Conservation (phyloP, 2,113 vertebrate species). For the Ochotona princeps region DNA sequence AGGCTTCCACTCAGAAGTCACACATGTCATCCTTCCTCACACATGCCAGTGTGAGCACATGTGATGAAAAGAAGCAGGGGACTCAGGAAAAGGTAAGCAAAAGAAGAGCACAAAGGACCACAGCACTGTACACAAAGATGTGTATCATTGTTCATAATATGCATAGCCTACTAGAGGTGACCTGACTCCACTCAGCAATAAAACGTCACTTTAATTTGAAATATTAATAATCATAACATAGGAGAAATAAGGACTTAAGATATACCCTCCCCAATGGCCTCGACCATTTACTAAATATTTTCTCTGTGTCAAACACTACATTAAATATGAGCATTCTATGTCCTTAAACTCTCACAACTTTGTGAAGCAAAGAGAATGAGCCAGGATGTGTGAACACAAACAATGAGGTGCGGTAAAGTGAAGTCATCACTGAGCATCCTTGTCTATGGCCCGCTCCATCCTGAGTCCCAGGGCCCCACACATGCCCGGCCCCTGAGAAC, state of each 20-base stretch:
- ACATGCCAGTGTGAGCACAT: not conserved
- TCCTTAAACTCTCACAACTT: not conserved
- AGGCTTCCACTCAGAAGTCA: not conserved
- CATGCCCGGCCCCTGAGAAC: rapidly evolving
- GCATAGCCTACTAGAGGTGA: too few relatives aligned
- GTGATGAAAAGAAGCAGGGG: not conserved
- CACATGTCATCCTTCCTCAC: not conserved
- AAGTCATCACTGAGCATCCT: rapidly evolving
- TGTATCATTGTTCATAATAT: too few relatives aligned
- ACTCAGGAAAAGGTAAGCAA: not conserved
- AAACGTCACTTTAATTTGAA: slow-evolving; percentile 9
- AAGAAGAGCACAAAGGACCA: not conserved
- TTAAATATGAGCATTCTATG: not conserved
- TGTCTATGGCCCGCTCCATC: not conserved
- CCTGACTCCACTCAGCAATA: not conserved
- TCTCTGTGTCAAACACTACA: not conserved
- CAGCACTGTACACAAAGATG: not conserved
- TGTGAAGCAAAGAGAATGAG: not conserved
- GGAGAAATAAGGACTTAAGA: not conserved
- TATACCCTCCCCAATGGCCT: not conserved
- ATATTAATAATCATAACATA: rapidly evolving
- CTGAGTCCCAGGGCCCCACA: rapidly evolving
- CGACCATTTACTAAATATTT: not conserved
- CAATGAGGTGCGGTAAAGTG: not conserved
- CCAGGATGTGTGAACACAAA: not conserved